Evolutionary conservation across 2,797 vertebrate genomes (phyloP).

Genomic region (Manis crassicaudata): DNA sequence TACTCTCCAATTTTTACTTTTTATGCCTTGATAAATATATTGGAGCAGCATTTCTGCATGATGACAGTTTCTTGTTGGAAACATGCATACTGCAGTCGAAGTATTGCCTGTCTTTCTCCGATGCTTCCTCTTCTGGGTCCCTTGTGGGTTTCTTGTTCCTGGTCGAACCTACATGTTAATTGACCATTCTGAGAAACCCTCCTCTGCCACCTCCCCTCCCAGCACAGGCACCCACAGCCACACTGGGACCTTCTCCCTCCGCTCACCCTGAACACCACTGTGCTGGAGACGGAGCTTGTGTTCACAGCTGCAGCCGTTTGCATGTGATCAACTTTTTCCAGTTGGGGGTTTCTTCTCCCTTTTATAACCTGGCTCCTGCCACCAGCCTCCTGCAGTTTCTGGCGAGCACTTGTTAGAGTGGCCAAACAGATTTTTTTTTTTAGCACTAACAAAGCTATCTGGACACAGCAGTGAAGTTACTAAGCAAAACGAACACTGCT

Average conservation of each 20-base stretch:
- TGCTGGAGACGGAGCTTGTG: neutral
- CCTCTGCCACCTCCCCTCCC: too few species aligned
- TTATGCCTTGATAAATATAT: neutral
- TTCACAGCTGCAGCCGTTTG: neutral
- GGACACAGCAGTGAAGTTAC: neutral
- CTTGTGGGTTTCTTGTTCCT: neutral
- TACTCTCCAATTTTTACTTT: neutral
- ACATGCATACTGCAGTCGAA: neutral
- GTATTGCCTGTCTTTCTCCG: neutral
- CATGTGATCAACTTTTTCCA: neutral
- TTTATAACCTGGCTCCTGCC: neutral
- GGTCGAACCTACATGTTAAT: neutral
- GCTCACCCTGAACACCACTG: neutral
- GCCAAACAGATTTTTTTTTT: neutral
- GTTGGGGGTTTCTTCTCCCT: neutral
- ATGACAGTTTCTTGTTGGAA: neutral
- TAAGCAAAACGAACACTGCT: neutral
- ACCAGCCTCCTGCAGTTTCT: conserved; percentile 32
- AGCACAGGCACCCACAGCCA: neutral
- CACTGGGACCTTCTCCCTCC: neutral
- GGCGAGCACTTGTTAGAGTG: neutral
- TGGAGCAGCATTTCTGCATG: neutral
- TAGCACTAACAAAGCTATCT: neutral
- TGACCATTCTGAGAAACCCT: neutral
- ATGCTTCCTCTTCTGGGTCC: neutral